These are phyloP conservation scores for Prolemur simus DNA, from an alignment of 2,113 vertebrate genomes.

Conservation along the genomic window DNA sequence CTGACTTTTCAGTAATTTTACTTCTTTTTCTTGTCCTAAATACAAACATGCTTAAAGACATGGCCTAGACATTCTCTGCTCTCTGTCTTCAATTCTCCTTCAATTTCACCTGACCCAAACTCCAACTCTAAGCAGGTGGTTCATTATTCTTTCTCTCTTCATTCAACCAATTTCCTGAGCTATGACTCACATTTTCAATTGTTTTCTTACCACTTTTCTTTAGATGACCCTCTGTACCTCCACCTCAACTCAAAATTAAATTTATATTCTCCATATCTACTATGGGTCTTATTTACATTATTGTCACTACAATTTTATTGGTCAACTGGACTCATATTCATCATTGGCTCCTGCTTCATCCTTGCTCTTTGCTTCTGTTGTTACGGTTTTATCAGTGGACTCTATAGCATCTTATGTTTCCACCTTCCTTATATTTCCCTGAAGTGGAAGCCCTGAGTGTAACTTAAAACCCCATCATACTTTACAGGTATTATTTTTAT, in stretches of 20 bases:
- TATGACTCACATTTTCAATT: neutral
- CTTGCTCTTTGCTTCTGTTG: neutral
- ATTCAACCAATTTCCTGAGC: neutral
- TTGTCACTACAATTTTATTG: neutral
- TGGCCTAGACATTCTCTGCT: neutral
- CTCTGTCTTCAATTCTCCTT: neutral
- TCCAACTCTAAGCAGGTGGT: neutral
- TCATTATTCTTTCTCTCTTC: neutral
- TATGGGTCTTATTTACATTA: neutral
- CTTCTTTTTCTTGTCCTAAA: neutral
- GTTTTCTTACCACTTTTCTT: neutral
- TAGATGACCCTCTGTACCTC: neutral
- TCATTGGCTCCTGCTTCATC: neutral
- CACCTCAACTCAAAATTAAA: conserved; percentile 11
- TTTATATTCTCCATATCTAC: neutral
- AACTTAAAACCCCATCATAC: neutral
- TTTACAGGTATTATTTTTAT: conserved; percentile 9
- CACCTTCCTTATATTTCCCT: neutral
- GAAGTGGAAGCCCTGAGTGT: neutral
- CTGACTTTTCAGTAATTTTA: neutral
- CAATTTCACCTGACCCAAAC: neutral
- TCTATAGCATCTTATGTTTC: neutral
- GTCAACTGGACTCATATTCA: neutral
- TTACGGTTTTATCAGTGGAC: neutral
- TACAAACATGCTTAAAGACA: neutral